Percentiles rank a stretch among this genome's conserved stretches.
Conservation (phyloP, 2,888 invertebrate genomes). For the Nysson spinosus region DNA sequence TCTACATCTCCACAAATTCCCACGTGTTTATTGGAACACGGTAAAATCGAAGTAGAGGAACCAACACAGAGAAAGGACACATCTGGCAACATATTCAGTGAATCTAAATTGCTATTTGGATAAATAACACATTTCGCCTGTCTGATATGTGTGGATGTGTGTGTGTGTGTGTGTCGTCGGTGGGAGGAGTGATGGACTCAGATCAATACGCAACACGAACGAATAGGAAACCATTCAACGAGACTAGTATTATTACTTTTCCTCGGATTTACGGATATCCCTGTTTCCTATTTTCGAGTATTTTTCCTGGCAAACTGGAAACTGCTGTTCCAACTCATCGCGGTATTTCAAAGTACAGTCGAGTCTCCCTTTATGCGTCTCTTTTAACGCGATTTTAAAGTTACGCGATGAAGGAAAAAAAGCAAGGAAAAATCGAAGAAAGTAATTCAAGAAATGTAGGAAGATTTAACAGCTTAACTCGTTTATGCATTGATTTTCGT, state of each 20-base stretch:
- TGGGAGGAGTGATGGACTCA: conserved; percentile 43
- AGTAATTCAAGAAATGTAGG: too few species aligned
- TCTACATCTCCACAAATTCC: neutral
- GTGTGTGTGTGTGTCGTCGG: conserved; percentile 17
- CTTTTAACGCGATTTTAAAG: too few species aligned
- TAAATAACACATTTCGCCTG: conserved; percentile 14
- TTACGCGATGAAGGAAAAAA: too few species aligned
- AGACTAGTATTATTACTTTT: neutral
- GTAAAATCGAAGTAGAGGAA: too few species aligned
- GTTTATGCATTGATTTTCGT: too few species aligned
- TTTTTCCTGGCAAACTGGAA: neutral
- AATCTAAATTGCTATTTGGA: conserved; percentile 2
- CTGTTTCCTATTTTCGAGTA: neutral
- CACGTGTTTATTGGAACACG: too few species aligned
- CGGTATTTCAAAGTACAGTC: too few species aligned
- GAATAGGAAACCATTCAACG: conserved; percentile 43
- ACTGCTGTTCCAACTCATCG: too few species aligned
- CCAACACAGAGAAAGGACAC: neutral
- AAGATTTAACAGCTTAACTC: too few species aligned
- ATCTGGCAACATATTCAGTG: neutral
- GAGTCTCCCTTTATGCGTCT: too few species aligned
- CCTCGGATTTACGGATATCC: conserved; percentile 12
- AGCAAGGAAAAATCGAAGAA: too few species aligned
- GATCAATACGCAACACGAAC: conserved; percentile 57
- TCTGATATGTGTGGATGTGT: conserved; percentile 8